Percentiles rank a stretch among this genome's conserved stretches.
Evolutionary conservation across 1,140 invertebrate species (phyloP).

Genomic region (Phymastichus coffea): DNA sequence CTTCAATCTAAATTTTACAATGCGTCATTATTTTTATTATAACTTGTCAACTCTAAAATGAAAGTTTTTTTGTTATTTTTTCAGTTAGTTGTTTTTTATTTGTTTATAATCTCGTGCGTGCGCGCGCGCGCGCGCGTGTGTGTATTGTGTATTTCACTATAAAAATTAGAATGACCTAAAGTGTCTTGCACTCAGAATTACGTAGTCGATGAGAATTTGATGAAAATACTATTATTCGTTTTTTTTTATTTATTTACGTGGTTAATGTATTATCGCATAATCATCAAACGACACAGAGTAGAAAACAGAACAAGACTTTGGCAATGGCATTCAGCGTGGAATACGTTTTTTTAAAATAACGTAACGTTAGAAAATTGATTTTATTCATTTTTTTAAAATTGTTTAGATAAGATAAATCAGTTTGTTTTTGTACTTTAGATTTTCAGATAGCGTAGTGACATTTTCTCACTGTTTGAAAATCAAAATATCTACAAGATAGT

Average conservation of each 20-base stretch:
- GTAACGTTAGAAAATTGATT: not conserved
- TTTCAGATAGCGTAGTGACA: no score
- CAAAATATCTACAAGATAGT: not conserved
- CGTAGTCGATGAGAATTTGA: not conserved
- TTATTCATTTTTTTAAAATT: not conserved
- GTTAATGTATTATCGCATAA: not conserved
- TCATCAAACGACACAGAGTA: not conserved
- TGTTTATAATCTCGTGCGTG: no score
- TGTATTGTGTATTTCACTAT: conserved; percentile 3
- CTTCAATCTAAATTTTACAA: no score
- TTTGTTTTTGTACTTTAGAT: no score
- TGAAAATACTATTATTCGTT: not conserved
- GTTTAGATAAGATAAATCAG: not conserved
- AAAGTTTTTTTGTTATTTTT: no score
- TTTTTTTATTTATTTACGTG: not conserved
- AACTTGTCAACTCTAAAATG: no score
- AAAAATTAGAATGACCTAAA: not conserved
- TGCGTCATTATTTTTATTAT: no score
- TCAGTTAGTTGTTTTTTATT: no score
- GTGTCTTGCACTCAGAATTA: no score
- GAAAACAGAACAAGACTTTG: not conserved
- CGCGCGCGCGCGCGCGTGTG: not conserved
- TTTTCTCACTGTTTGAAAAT: not conserved
- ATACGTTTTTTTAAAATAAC: not conserved
- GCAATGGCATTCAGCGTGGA: not conserved